Base-by-base conservation (phyloP, 1,140 invertebrate species). In the Acromyrmex charruanus region DNA sequence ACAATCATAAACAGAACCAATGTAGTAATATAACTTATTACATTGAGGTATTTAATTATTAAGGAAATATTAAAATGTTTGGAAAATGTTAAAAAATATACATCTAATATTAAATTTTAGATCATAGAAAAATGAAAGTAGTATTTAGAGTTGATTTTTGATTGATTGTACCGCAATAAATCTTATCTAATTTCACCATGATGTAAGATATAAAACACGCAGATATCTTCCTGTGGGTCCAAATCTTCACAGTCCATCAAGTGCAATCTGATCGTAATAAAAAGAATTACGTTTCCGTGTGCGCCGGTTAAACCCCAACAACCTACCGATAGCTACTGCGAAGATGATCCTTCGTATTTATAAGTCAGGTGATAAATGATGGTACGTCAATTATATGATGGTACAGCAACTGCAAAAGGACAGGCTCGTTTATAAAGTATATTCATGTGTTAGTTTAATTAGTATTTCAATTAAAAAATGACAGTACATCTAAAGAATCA, bases 381-480 rank as follows among this genome's bases (percentile, higher is more conserved):
- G 39, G 39, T 44, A 10, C 10, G 18, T 28, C n/a, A 44, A 7
- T 10, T 55, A 28, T n/a, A 5, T 84, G 55, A 75, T 58, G 28
- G 14, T 61, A 28, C 31, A 51, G 61, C 80, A 44, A n/a, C 25
- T 39, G 18, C 44, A 28, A 84, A 84, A 84, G 69, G 69, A 14
- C 18, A 74, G 28, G 1, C 39, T 75, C 58, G 55, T 74, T 59
- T 82, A 28, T 49, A 81, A 71, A 81, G 51, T 71, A 31, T 58
- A 74, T 82, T 82, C 18, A 14, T 35, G 53, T 31, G 53, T 59
- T 82, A 18, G 68, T 31, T 55, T 49, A 84, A 84, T 84, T 74
- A 84, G 51, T 61, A 44, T n/a, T 16, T n/a, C 0, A 7, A 74
- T 74, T 66, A 12, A 51, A 84, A 72, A 84, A 63, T 53, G 39